Conservation (phyloP, 1,140 invertebrate species). For the Brachionus calyciflorus region DNA sequence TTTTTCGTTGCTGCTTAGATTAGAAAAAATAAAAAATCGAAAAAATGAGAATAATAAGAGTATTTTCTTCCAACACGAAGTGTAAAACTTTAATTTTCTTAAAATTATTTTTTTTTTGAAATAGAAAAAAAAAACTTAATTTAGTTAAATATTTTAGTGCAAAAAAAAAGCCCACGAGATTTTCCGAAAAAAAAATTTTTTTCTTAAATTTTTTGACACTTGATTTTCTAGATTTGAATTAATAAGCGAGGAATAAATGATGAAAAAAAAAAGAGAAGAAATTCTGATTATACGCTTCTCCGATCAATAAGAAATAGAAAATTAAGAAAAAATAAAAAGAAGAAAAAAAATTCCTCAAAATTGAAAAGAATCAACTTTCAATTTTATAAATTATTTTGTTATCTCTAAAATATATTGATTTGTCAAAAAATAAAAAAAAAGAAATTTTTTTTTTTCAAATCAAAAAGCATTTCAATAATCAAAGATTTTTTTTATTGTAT, state of each 20-base stretch:
- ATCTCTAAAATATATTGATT: too few species aligned
- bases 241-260: not conserved
- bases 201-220: not conserved
- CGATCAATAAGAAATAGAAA: constrained; percentile 6
- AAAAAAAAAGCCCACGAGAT: not conserved
- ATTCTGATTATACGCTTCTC: constrained; percentile 35
- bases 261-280: not conserved
- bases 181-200: not conserved
- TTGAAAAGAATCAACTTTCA: too few species aligned
- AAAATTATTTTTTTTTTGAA: constrained; percentile 19
- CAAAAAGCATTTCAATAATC: too few species aligned
- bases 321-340: not conserved
- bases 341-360: too few species aligned
- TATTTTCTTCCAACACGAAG: too few species aligned
- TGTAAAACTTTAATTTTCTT: constrained; percentile 27
- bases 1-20: too few species aligned
- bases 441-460: too few species aligned
- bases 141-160: not conserved
- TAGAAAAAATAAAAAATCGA: too few species aligned
- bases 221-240: constrained; percentile 11
- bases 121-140: not conserved
- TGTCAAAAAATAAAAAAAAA: too few species aligned
- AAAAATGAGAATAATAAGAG: too few species aligned
- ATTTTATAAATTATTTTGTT: too few species aligned
- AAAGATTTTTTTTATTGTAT: too few species aligned